Base-by-base conservation (phyloP, 2,113 vertebrate species). In the Rhombomys opimus region DNA sequence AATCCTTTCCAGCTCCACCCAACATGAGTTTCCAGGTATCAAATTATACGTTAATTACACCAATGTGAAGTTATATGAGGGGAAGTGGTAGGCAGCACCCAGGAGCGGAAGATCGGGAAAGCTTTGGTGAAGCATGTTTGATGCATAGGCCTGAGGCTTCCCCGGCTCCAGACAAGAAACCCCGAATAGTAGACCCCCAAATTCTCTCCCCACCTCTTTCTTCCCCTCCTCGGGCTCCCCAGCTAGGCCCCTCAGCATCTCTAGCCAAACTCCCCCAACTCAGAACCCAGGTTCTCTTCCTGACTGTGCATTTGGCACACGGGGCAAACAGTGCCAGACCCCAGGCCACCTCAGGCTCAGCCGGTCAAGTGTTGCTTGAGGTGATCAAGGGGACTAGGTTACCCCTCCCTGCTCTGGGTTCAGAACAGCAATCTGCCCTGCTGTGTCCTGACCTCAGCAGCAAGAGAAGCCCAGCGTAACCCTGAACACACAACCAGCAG, bases 1-100 rank as follows among this genome's bases (percentile, higher is more conserved):
- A 95, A 97, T 96, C 96, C 96, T 90, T 95, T 89, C 93, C 96
- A 97, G 93, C 95, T 96, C 97, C 97, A 96, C 97, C 96, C 97
- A 63, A 90, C 90, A 93, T 46, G 54, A 91, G 93, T 94, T 97
- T 97, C 96, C 96, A 97, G 97, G 97, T 97, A 98, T 97, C 96
- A 97, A 96, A 97, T 98, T 97, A 97, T 96, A 97, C 77, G 95
- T 97, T 97, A 96, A 97, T 97, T 96, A 95, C 15, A 32, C 4
- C 9, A 89, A 95, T 52, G 52, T 77, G 78, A 89, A 96, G 94
- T 93, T 96, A 96, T 94, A 95, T 12, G 93, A 84, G 87, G 90
- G 95, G 95, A 96, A 95, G 88, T 80, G 50, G 63, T 67, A 95
- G 72, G 96, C 92, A 97, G 96, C 96, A 97, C 88, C 68, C 87